Conservation (phyloP, 2,888 invertebrate species). For the Rotaria macrura region DNA sequence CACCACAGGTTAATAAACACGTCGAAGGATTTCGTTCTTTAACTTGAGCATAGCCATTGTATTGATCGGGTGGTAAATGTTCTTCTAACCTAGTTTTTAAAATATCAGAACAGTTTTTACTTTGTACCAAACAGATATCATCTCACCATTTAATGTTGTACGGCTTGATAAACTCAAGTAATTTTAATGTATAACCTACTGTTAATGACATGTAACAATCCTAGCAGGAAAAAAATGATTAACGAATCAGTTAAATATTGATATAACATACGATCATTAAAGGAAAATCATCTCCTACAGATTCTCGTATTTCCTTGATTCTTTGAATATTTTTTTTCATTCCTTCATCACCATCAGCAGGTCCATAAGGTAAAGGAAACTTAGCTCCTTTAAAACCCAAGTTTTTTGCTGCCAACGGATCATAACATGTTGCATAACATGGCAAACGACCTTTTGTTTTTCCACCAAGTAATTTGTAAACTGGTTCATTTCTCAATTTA, state of each 20-base stretch:
- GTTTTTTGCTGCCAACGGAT: conserved; percentile 43
- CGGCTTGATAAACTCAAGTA: background rate
- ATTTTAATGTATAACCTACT: background rate
- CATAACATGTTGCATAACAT: conserved; percentile 43
- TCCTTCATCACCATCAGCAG: conserved; percentile 42
- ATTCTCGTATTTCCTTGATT: conserved; percentile 41
- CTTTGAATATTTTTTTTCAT: conserved; percentile 42
- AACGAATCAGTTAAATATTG: too few species aligned
- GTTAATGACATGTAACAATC: background rate
- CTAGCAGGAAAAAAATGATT: background rate
- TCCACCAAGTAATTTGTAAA: conserved; percentile 44
- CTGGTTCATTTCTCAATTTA: conserved; percentile 42
- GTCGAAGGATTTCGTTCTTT: conserved; percentile 39
- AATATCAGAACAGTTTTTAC: too few species aligned
- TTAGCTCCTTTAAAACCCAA: conserved; percentile 45
- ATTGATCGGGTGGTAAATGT: conserved; percentile 44
- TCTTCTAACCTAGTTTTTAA: conserved; percentile 45
- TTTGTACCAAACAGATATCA: too few species aligned
- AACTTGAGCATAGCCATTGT: conserved; percentile 38
- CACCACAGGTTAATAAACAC: conserved; percentile 43
- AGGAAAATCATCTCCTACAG: conserved; percentile 44
- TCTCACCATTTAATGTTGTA: background rate
- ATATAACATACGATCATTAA: conserved; percentile 45
- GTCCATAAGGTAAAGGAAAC: conserved; percentile 43
- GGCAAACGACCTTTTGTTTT: conserved; percentile 44